Evolutionary conservation across 2,797 vertebrate genomes (phyloP), one percentile per base, ranked within the genome.

Genomic region (Malurus leucopterus): DNA sequence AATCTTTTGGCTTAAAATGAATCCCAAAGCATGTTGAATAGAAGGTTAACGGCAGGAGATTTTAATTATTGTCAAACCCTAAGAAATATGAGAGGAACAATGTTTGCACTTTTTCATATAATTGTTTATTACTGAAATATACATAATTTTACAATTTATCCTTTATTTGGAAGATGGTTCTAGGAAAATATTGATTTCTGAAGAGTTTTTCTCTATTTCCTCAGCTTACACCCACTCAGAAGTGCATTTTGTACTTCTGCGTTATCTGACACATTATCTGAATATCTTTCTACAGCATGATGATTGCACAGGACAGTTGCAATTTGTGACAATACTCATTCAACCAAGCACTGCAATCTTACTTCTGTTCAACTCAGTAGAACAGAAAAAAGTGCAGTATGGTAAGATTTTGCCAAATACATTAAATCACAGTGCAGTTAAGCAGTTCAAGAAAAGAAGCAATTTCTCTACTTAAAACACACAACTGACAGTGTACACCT

Each of bases 81-180:
- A 67, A 49, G 22, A 85, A 85, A 89, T 51, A 78, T 17, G 9
- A 84, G 11, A 78, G 20, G 24, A 67, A 82, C n/a, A 51, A 74
- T 3, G 0, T 46, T 41, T 63, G 55, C 34, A 88, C 13, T 79
- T 83, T 72, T 87, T 75, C 27, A 89, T 61, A 10, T 30, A 63
- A 27, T 8, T 70, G 38, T 84, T 95, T 91, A 93, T 88, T 95
- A 53, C 68, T 72, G 27, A 61, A 80, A 87, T 86, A 89, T 36
- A 27, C 57, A 79, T 57, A 81, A 58, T 59, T 59, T 86, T 74
- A 77, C 58, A 85, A n/a, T 59, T 74, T 15, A 49, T 64, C 4
- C 67, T 57, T 32, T 36, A 77, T 47, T 8, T 84, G 38, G 51
- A 92, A 75, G 63, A 55, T 10, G 4, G 57, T 89, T 72, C 43